Evolutionary conservation across 2,113 vertebrate genomes (phyloP).

Genomic region (Sylvietta virens): DNA sequence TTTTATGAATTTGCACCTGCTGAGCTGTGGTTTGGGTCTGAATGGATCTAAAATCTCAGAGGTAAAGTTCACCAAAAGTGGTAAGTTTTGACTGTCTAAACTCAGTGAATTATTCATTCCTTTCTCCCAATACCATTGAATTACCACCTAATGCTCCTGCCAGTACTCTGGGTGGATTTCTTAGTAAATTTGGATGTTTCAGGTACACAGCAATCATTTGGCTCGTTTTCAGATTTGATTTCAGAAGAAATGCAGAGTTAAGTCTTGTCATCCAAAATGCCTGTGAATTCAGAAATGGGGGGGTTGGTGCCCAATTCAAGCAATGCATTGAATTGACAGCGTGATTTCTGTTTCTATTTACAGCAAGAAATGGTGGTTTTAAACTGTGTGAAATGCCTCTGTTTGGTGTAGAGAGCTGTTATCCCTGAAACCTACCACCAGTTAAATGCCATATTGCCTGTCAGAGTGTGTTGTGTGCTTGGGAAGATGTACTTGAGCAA

Average conservation of each 20-base stretch:
- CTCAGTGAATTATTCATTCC: slow-evolving; percentile 19
- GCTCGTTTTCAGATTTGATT: neutral
- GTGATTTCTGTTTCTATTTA: neutral
- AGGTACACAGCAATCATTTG: neutral
- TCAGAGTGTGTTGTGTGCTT: neutral
- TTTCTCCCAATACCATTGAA: neutral
- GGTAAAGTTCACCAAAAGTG: slow-evolving; percentile 37
- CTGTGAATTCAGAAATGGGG: neutral
- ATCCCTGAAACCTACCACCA: neutral
- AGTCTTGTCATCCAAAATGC: neutral
- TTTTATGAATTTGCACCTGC: slow-evolving; percentile 52
- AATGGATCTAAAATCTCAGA: slow-evolving; percentile 31
- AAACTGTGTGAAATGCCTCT: neutral
- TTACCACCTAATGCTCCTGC: neutral
- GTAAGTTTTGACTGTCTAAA: slow-evolving; percentile 14
- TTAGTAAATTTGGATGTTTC: neutral
- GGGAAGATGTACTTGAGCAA: neutral
- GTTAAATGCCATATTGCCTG: neutral
- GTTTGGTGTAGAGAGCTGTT: neutral
- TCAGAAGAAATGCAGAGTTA: neutral
- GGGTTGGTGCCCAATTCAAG: neutral
- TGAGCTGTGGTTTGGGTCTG: slow-evolving; percentile 50
- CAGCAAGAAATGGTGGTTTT: neutral
- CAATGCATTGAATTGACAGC: neutral
- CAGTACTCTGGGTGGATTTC: neutral